These are phyloP conservation scores for Ivindomyrus marchei DNA, from an alignment of 2,113 vertebrate species.

Conservation along the genomic window DNA sequence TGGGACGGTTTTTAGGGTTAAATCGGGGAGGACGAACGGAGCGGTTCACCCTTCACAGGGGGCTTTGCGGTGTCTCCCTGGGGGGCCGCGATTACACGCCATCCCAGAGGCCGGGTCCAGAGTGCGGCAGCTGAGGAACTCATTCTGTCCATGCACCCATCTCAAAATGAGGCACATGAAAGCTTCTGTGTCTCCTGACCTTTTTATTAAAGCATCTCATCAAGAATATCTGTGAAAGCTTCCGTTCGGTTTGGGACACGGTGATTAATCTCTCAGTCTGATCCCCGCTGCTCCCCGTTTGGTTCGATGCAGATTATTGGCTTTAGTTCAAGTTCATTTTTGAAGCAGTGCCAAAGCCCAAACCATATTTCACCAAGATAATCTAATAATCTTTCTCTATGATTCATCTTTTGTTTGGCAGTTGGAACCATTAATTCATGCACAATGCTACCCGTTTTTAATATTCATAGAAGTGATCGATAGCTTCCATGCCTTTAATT, in stretches of 20 bases:
- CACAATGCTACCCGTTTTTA: conserved; percentile 12
- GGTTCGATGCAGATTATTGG: conserved; percentile 6
- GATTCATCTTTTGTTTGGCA: conserved; percentile 21
- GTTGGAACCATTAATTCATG: conserved; percentile 23
- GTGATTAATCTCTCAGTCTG: background rate
- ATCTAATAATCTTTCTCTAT: conserved; percentile 20
- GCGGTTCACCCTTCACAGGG: background rate
- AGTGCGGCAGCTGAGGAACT: background rate
- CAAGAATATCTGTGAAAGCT: background rate
- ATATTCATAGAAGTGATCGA: conserved; percentile 25
- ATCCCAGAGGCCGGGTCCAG: background rate
- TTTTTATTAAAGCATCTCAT: background rate
- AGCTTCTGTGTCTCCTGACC: background rate
- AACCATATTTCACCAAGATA: conserved; percentile 16
- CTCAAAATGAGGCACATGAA: background rate
- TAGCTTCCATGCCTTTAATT: conserved; percentile 21
- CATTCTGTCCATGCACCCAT: background rate
- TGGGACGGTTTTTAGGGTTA: background rate
- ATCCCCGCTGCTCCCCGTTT: background rate
- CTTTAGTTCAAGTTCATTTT: conserved; percentile 5
- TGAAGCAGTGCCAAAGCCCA: background rate
- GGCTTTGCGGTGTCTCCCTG: background rate
- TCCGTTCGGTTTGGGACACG: background rate
- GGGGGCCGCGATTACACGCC: background rate
- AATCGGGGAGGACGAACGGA: background rate